These are phyloP conservation scores for Teinopalpus imperialis DNA, from an alignment of 2,888 invertebrate species.

Conservation along the genomic window DNA sequence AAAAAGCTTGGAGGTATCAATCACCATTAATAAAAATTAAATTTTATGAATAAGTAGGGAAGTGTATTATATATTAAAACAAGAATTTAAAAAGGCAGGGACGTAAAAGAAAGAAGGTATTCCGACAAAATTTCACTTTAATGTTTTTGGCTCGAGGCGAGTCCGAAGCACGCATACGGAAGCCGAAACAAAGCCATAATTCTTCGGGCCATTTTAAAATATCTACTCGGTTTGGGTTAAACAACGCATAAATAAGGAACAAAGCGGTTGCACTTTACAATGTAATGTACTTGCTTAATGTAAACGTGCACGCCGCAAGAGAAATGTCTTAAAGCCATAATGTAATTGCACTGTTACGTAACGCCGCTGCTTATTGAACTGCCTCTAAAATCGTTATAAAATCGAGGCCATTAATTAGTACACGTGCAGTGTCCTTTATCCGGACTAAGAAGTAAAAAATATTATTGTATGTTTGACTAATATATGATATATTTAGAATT, in stretches of 20 bases:
- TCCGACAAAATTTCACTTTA: slow-evolving; percentile 51
- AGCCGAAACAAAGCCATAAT: slow-evolving; percentile 52
- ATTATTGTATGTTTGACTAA: too few relatives aligned
- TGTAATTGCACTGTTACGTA: slow-evolving; percentile 15
- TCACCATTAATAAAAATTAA: too few relatives aligned
- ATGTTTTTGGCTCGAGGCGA: slow-evolving; percentile 53
- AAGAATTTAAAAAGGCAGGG: slow-evolving; percentile 44
- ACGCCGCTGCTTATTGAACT: neutral
- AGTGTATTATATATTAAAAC: too few relatives aligned
- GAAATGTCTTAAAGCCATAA: slow-evolving; percentile 9
- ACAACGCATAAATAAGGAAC: slow-evolving; percentile 22
- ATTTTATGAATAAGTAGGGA: too few relatives aligned
- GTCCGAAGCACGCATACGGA: slow-evolving; percentile 53
- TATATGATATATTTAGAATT: too few relatives aligned
- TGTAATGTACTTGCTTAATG: slow-evolving; percentile 15
- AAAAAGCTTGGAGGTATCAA: too few relatives aligned
- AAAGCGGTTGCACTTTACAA: slow-evolving; percentile 23
- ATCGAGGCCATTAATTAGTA: neutral
- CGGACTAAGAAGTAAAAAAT: neutral
- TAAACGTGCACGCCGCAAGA: slow-evolving; percentile 10
- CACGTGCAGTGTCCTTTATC: neutral
- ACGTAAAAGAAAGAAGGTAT: slow-evolving; percentile 43
- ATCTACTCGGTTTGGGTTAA: slow-evolving; percentile 33
- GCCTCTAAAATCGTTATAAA: slow-evolving; percentile 4
- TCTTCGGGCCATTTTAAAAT: slow-evolving; percentile 44